Conservation (phyloP, 2,888 invertebrate genomes). For the Sialis lutaria region DNA sequence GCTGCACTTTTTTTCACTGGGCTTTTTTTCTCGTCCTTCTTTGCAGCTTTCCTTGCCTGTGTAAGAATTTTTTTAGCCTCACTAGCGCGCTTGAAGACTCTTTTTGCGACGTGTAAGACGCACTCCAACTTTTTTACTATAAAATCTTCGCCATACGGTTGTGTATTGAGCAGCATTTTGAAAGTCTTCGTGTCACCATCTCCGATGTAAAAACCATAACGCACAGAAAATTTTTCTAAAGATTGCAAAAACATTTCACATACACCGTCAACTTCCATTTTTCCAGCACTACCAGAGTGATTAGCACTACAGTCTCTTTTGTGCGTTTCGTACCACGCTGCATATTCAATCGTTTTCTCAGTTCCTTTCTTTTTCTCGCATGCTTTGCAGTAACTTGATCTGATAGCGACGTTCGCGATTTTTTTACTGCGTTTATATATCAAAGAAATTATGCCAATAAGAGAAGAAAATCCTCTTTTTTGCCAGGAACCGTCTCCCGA, state of each 20-base stretch:
- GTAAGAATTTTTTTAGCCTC: conserved; percentile 6
- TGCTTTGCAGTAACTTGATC: conserved; percentile 9
- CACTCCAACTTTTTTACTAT: not conserved
- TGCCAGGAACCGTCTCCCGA: conserved; percentile 2
- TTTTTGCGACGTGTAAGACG: conserved; percentile 5
- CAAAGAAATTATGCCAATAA: not conserved
- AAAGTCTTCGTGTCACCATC: not conserved
- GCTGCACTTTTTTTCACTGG: conserved; percentile 5
- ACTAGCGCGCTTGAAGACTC: conserved; percentile 7
- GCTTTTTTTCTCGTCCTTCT: conserved; percentile 5
- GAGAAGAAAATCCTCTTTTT: not conserved
- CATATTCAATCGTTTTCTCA: conserved; percentile 8
- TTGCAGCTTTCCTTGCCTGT: conserved; percentile 7
- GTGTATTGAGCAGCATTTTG: not conserved
- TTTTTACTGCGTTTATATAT: not conserved
- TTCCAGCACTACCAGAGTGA: not conserved
- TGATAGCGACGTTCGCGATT: conserved; percentile 6
- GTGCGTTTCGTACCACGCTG: conserved; percentile 10
- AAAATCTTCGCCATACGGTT: conserved; percentile 7
- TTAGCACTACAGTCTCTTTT: conserved; percentile 8
- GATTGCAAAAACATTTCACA: not conserved
- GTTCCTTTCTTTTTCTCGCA: conserved; percentile 9
- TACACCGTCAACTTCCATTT: conserved; percentile 1
- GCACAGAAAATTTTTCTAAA: not conserved
- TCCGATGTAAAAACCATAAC: not conserved